phyloP scores from a whole-genome alignment of 2,888 invertebrate genomes.

The Lobophora halterata region DNA sequence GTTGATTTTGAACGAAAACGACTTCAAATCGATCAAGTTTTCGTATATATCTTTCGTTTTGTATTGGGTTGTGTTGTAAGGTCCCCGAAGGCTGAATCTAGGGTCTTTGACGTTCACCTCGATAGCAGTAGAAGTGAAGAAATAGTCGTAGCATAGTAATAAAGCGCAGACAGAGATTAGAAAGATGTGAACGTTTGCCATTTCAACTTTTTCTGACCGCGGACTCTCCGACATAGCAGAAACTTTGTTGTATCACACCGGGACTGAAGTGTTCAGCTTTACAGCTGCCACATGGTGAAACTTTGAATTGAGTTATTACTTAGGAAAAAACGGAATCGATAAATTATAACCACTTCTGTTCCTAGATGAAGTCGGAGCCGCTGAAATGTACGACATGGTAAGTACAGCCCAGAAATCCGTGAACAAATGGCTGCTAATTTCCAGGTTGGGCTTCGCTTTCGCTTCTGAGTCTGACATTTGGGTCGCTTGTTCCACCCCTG shows the following conservation, averaged over 20 bases:
- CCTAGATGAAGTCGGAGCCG: too few species aligned
- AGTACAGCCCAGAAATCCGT: too few species aligned
- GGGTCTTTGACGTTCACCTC: slow-evolving; percentile 43
- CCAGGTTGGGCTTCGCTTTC: too few species aligned
- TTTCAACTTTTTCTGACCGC: slow-evolving; percentile 40
- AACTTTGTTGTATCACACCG: neutral
- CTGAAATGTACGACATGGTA: too few species aligned
- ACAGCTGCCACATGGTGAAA: neutral
- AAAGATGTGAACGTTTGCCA: slow-evolving; percentile 42
- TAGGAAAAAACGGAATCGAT: neutral
- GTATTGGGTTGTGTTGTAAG: slow-evolving; percentile 39
- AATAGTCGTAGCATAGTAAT: slow-evolving; percentile 43
- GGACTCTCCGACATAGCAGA: slow-evolving; percentile 39
- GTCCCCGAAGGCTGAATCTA: slow-evolving; percentile 47
- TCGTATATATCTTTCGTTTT: slow-evolving; percentile 45
- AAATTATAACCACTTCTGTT: too few species aligned
- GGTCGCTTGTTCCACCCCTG: too few species aligned
- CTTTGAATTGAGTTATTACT: too few species aligned
- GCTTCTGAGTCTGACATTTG: too few species aligned
- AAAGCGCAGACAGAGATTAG: slow-evolving; percentile 37
- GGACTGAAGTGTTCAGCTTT: neutral
- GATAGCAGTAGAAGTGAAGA: slow-evolving; percentile 26
- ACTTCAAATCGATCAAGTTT: slow-evolving; percentile 78
- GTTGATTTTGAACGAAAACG: slow-evolving; percentile 83
- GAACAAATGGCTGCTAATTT: too few species aligned